Evolutionary conservation across 2,797 vertebrate genomes (phyloP).

Genomic region (Pteropus rufus): DNA sequence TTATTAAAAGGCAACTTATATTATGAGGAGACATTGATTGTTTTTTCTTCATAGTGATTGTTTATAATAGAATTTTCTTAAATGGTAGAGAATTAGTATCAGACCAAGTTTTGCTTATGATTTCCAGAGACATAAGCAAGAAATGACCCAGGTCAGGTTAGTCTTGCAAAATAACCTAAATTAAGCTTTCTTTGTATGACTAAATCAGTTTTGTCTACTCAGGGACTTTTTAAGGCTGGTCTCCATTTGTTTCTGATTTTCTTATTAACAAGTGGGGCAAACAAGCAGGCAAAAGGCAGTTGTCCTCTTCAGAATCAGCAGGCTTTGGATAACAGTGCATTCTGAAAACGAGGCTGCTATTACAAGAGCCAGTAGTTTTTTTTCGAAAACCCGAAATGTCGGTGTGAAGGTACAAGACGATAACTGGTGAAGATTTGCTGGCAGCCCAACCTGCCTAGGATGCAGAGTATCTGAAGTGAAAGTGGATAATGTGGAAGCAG

Average conservation of each 20-base stretch:
- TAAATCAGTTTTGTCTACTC: not conserved
- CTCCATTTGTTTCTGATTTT: not conserved
- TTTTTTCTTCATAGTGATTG: not conserved
- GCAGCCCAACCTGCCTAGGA: not conserved
- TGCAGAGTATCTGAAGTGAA: not conserved
- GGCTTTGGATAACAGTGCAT: not conserved
- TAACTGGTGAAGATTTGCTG: not conserved
- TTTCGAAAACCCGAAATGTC: not conserved
- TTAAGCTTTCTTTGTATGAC: not conserved
- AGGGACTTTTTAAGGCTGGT: not conserved
- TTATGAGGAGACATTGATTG: not conserved
- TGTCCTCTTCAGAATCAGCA: accelerated
- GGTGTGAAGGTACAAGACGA: not conserved
- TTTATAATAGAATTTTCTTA: not conserved
- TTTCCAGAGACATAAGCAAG: not conserved
- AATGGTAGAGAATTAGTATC: not conserved
- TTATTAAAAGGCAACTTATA: not conserved
- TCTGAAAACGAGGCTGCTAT: not conserved
- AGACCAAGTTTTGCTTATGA: not conserved
- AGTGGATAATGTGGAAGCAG: too few relatives aligned
- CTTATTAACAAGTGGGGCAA: not conserved
- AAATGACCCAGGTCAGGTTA: not conserved
- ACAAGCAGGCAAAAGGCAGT: not conserved
- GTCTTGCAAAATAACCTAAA: not conserved
- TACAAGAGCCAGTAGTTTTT: not conserved